Base-by-base conservation (phyloP, 2,797 vertebrate genomes). In the Acrossocheilus wenchowensis region DNA sequence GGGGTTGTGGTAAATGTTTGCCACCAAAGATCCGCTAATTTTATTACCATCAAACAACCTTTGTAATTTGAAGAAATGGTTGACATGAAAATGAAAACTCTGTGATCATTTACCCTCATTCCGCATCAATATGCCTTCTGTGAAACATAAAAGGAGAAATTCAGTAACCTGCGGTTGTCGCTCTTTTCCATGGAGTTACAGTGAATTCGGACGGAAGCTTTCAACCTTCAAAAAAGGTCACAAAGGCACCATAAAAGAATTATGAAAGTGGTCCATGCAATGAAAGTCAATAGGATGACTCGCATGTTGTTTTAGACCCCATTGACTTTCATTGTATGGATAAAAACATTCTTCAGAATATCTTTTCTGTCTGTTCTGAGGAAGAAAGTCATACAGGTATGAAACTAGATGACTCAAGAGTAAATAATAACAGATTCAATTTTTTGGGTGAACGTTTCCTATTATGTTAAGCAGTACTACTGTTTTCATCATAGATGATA, bases 1-100 rank as follows among this genome's bases (percentile, higher is more conserved):
- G 77, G 84, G 75, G 72, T 60, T 85, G 84, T 52, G 69, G 84
- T 79, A 84, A 90, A 91, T 90, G 82, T 88, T 90, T 73, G 84
- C 79, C 89, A 90, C 92, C 89, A 83, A 87, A 93, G 50, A 64
- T 60, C 23, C 9, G n/a, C 54, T 66, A 12, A n/a, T 80, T 64
- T 84, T 30, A 54, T 66, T n/a, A 41, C 66, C 45, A 36, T 50
- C 48, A 60, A 71, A 81, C 43, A 21, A 23, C 64, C 64, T 52
- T n/a, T 39, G 4, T 39, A 9, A 71, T 50, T 50, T 39, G 12
- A 43, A 52, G 64, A 50, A 79, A 79, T 11, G 2, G 23, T 43
- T 41, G 64, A 26, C 39, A 26, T 2, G 6, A 4, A 79, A 45
- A 30, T 19, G 4, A 0, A n/a, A 52, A 50, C 71, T 71, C 30